phyloP scores from a whole-genome alignment of 2,797 vertebrate genomes.

The Hoplostethus mediterraneus region DNA sequence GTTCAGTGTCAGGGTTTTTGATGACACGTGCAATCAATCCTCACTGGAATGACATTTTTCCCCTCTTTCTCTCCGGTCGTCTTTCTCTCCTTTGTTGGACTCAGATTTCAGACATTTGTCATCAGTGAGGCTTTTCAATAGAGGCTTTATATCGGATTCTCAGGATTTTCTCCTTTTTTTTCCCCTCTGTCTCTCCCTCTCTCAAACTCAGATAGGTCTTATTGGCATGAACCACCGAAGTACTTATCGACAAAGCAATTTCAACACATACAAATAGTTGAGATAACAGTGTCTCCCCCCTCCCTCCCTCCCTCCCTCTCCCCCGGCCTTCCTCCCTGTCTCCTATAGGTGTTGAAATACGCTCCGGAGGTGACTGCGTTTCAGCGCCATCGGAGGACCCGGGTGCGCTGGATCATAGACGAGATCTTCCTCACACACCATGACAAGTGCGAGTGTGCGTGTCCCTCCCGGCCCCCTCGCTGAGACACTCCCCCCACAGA shows the following conservation, averaged over 20 bases:
- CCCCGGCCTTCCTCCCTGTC: background rate
- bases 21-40: background rate
- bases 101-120: background rate
- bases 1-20: no score
- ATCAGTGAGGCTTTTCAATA: background rate
- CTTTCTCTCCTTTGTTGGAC: background rate
- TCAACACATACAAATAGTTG: background rate
- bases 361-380: conserved; percentile 83
- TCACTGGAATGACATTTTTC: background rate
- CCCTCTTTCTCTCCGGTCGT: background rate
- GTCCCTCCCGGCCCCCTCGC: conserved; percentile 91
- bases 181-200: background rate
- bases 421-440: conserved; percentile 96
- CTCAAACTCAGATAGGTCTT: conserved; percentile 2
- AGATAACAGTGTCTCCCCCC: background rate
- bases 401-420: conserved; percentile 88
- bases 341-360: conserved; percentile 92
- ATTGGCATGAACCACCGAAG: background rate
- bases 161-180: background rate
- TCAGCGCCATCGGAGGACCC: conserved; percentile 72
- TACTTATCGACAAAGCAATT: background rate
- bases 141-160: background rate
- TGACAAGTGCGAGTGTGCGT: conserved; percentile 93
- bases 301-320: background rate
- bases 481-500: conserved; percentile 75